Conservation (phyloP, 2,888 invertebrate species). For the Perizoma affinitatum region DNA sequence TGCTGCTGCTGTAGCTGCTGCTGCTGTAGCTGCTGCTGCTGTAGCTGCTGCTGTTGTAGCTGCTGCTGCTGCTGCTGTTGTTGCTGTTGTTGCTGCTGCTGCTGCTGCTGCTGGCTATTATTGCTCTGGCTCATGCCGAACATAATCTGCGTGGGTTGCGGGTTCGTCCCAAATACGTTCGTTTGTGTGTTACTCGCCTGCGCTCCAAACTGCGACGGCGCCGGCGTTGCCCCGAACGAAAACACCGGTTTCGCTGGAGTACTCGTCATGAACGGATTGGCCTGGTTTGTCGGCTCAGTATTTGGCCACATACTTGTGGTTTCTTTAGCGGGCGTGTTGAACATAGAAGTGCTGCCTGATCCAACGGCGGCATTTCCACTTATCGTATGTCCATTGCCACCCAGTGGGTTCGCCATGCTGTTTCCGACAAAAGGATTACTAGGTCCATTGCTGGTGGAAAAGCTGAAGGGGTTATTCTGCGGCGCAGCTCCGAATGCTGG, state of each 20-base stretch:
- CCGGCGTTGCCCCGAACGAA: slow-evolving; percentile 49
- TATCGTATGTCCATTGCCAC: slow-evolving; percentile 1
- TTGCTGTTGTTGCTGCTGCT: too few relatives aligned
- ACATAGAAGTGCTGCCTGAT: slow-evolving; percentile 16
- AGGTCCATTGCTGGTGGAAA: slow-evolving; percentile 19
- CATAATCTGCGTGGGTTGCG: slow-evolving; percentile 50
- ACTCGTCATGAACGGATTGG: slow-evolving; percentile 54
- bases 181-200: slow-evolving; percentile 47
- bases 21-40: background rate
- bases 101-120: slow-evolving; percentile 35
- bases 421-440: slow-evolving; percentile 15
- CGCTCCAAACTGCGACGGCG: slow-evolving; percentile 59
- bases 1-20: slow-evolving; percentile 19
- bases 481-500: slow-evolving; percentile 43
- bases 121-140: slow-evolving; percentile 58
- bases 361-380: slow-evolving; percentile 7
- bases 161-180: slow-evolving; percentile 37
- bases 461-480: slow-evolving; percentile 18
- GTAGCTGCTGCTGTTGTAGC: too few relatives aligned
- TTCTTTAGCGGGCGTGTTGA: slow-evolving; percentile 40
- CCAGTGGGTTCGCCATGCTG: slow-evolving; percentile 3
- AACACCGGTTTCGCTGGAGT: slow-evolving; percentile 48
- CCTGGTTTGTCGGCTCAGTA: slow-evolving; percentile 33
- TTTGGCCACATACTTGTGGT: slow-evolving; percentile 55
- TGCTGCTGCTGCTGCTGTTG: too few relatives aligned